A percentile compares a stretch with the other conserved stretches of the same genome.
Evolutionary conservation across 1,140 invertebrate genomes (phyloP).

Genomic region (Microplitis demolitor): DNA sequence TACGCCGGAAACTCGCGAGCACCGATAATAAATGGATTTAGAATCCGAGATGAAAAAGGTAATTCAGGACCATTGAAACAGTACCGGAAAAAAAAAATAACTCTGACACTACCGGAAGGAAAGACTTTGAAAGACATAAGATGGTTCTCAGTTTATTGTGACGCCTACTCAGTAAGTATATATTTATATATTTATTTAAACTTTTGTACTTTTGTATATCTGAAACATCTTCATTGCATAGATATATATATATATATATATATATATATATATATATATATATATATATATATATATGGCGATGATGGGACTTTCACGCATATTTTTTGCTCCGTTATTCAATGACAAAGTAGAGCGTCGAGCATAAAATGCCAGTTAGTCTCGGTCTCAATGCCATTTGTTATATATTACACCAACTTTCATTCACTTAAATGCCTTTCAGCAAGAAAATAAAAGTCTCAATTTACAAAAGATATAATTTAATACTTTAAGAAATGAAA

Average conservation of each 20-base stretch:
- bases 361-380: background rate
- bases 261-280: too few relatives aligned
- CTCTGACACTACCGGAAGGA: slow-evolving; percentile 83
- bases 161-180: slow-evolving; percentile 80
- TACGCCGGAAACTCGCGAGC: slow-evolving; percentile 77
- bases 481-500: too few relatives aligned
- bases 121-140: slow-evolving; percentile 80
- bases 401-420: background rate
- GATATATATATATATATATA: background rate
- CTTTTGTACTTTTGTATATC: background rate
- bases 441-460: too few relatives aligned
- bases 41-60: slow-evolving; percentile 80
- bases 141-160: slow-evolving; percentile 90
- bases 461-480: too few relatives aligned
- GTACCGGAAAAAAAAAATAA: slow-evolving; percentile 81
- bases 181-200: background rate
- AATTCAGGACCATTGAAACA: slow-evolving; percentile 70
- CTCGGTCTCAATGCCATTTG: background rate
- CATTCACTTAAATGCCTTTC: background rate
- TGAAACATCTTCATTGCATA: background rate
- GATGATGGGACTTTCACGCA: background rate
- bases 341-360: background rate
- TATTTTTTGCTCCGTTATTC: background rate
- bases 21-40: slow-evolving; percentile 71
- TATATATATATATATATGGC: background rate